Evolutionary conservation across 2,797 vertebrate species (phyloP), one percentile per base, ranked within the genome.

Genomic region (Propithecus deckenii): DNA sequence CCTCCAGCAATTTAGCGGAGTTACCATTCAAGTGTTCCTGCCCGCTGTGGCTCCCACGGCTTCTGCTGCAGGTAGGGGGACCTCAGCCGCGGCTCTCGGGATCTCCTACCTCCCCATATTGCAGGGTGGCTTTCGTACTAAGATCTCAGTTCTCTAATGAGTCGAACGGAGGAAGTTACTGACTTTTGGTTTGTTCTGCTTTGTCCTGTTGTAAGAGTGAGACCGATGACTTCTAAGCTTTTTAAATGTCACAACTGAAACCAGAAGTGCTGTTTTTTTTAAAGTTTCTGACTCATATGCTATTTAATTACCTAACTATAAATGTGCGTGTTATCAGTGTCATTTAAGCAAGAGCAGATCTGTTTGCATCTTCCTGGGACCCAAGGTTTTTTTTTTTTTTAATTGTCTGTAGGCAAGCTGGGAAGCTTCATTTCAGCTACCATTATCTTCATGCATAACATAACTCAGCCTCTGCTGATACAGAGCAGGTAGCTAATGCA

Each of bases 381-480:
- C 61, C 90, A 57, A 0, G 22, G 71, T 80, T 78, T 95, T 30
- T 10, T 30, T 48, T 38, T 35, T 23, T 4, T 4, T 95, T 84
- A 97, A 96, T 96, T 63, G 23, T 55, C 20, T 23, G 3, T 90
- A 97, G 97, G 96, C 89, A 98, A 98, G 83, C 86, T 95, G 91
- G 83, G 96, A 95, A 96, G 96, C 72, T 93, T 89, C 96, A 52
- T 97, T 97, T 94, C 93, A 96, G 89, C 81, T 98, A 94, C 57
- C 59, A 72, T 89, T 55, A 75, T 63, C 81, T 95, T 88, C 87
- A 97, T 98, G 90, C 67, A 98, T 97, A 98, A 98, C 67, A 98
- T 97, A 98, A 98, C 96, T 97, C 93, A 98, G 20, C 25, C 55
- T 92, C 89, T 96, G 89, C 96, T 97, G 95, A 63, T 23, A 97